Base-by-base conservation (phyloP, 2,797 vertebrate genomes). In the Nasua narica region DNA sequence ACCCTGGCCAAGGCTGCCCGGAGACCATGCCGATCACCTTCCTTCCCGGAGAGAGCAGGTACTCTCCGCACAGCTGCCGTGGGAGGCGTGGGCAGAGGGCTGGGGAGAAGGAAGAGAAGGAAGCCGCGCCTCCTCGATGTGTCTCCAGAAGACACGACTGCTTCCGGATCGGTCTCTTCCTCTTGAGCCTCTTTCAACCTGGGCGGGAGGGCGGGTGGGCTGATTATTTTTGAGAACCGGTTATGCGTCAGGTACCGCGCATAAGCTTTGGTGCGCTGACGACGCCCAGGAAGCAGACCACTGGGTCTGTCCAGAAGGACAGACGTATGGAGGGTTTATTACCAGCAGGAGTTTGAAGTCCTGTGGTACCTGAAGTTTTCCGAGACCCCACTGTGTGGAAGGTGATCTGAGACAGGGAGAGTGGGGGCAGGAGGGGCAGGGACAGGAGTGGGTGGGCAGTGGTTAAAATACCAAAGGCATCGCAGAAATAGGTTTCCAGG, bases 41-140 rank as follows among this genome's bases (percentile, higher is more conserved):
- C 98, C 99, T 99, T 72, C 99, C 99, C 2, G 99, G 99, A 96
- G 99, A 99, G 96, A 99, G 99, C 98, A 99, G 99, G 99, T 99
- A 98, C 52, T 56, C 35, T 37, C 7, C 0, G 0, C 27, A 5
- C 0, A 12, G 29, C n/a, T 14, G 1, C 81, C 1, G 2, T 2
- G 2, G 3, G 5, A 13, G 62, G 10, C 1, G 0, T 3, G 46
- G 90, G 76, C 29, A 0, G 15, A 3, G 50, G 79, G 10, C 5
- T 32, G 21, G 12, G 35, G 54, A 5, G 40, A 0, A 2, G 43
- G 69, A 56, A 25, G 35, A 37, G 56, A 4, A 29, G 62, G 50
- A 11, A 3, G 3, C 13, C 6, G 8, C 9, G 18, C n/a, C 48
- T 32, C 88, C 37, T 8, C 0, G 0, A 46, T 9, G 18, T 19